Evolutionary conservation across 2,888 invertebrate species (phyloP).

Genomic region (Chydorus sphaericus): DNA sequence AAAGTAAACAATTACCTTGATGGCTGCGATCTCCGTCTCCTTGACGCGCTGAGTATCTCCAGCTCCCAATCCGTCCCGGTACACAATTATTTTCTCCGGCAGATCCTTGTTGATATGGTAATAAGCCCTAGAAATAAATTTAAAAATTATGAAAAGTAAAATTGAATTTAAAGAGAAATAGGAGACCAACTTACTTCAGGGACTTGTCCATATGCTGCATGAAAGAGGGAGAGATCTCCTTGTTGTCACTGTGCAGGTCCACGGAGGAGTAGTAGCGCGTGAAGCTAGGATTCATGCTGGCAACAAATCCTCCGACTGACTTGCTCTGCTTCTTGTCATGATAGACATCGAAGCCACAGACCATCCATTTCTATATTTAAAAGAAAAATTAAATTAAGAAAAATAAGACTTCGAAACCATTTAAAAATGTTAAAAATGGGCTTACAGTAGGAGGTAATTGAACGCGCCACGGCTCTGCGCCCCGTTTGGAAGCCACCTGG

Average conservation of each 20-base stretch:
- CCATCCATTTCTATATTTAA: slow-evolving; percentile 25
- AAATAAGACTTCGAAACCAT: too few relatives aligned
- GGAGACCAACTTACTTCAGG: background rate
- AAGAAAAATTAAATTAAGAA: background rate
- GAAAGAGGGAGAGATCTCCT: slow-evolving; percentile 45
- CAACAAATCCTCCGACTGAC: slow-evolving; percentile 59
- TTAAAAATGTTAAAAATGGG: too few relatives aligned
- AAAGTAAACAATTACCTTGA: slow-evolving; percentile 4
- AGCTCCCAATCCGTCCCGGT: slow-evolving; percentile 87
- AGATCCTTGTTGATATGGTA: slow-evolving; percentile 30
- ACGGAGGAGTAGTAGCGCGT: slow-evolving; percentile 59
- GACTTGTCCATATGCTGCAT: background rate
- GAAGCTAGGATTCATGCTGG: slow-evolving; percentile 42
- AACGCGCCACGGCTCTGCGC: slow-evolving; percentile 71
- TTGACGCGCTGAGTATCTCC: slow-evolving; percentile 69
- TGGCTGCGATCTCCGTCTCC: slow-evolving; percentile 25
- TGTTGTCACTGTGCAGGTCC: slow-evolving; percentile 52
- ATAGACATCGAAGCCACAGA: slow-evolving; percentile 54
- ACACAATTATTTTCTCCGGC: slow-evolving; percentile 64
- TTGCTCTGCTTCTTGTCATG: slow-evolving; percentile 54
- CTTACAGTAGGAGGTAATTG: slow-evolving; percentile 40
- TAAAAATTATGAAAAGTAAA: too few relatives aligned
- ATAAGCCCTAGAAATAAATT: slow-evolving; percentile 31
- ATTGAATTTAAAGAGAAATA: background rate
- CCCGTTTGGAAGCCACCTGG: slow-evolving; percentile 72